A percentile compares a stretch with the other conserved stretches of the same genome.
Conservation (phyloP, 2,797 vertebrate species). For the Ficedula albicollis region DNA sequence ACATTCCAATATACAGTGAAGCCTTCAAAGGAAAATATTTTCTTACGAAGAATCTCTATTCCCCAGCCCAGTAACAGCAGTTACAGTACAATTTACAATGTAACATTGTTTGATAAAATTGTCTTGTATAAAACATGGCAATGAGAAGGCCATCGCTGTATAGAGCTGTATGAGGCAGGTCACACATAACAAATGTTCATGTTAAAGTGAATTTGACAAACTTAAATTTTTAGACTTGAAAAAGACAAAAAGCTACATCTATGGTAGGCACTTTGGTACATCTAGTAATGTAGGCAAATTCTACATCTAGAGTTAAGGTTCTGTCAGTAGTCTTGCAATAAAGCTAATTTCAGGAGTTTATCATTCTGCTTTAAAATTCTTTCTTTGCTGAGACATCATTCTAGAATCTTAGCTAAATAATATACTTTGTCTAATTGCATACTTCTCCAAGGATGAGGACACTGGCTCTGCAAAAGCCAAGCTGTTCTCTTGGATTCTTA, state of each 20-base stretch:
- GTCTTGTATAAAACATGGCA: background rate
- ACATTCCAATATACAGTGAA: slow-evolving; percentile 28
- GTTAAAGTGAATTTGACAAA: slow-evolving; percentile 9
- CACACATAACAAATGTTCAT: background rate
- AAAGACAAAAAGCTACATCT: slow-evolving; percentile 17
- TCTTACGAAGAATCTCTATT: background rate
- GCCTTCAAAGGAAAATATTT: background rate
- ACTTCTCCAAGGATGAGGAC: slow-evolving; percentile 39
- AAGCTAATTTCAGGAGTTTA: slow-evolving; percentile 47
- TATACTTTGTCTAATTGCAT: slow-evolving; percentile 7
- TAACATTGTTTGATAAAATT: background rate
- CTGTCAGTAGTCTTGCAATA: slow-evolving; percentile 30
- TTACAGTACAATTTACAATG: background rate
- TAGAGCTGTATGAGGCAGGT: background rate
- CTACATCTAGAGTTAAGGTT: slow-evolving; percentile 61
- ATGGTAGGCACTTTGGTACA: slow-evolving; percentile 74
- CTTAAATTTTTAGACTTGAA: slow-evolving; percentile 21
- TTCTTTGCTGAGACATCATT: slow-evolving; percentile 12
- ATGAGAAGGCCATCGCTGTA: background rate
- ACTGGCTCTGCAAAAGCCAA: background rate
- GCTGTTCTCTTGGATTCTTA: slow-evolving; percentile 46
- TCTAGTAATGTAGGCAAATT: slow-evolving; percentile 53
- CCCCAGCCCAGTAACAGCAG: background rate
- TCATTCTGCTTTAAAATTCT: background rate
- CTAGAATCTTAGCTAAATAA: slow-evolving; percentile 12